phyloP scores from a whole-genome alignment of 2,797 vertebrate species.

The Threskiornis aethiopicus region DNA sequence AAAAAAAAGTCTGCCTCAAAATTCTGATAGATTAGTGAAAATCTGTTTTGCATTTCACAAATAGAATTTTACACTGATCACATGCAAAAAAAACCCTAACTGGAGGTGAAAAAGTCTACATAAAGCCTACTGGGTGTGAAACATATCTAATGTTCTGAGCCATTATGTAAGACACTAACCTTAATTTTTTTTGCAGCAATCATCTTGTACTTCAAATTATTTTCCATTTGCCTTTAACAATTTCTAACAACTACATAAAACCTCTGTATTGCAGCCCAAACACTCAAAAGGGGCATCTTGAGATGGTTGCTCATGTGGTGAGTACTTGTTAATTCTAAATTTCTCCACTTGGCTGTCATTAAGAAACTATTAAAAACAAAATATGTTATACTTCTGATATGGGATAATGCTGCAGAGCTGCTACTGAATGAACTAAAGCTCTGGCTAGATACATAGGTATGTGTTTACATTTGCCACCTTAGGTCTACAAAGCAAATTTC shows the following conservation, averaged over 20 bases:
- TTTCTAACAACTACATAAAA: neutral
- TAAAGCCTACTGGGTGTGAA: neutral
- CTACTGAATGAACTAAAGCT: neutral
- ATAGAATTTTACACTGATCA: neutral
- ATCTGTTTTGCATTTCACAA: neutral
- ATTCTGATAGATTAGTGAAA: neutral
- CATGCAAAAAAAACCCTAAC: neutral
- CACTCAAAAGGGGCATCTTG: neutral
- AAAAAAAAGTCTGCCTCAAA: neutral
- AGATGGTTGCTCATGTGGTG: neutral
- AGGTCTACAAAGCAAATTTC: slow-evolving; percentile 4
- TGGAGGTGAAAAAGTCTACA: neutral
- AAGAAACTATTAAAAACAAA: neutral
- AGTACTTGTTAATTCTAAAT: neutral
- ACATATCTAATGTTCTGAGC: neutral
- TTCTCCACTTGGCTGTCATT: neutral
- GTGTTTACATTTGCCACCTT: neutral
- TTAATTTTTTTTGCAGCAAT: neutral
- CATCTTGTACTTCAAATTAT: neutral
- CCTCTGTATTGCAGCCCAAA: neutral
- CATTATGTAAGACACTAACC: neutral
- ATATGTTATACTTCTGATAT: neutral
- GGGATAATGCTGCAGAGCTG: neutral
- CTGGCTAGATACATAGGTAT: neutral
- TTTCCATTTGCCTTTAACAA: neutral